Conservation (phyloP, 2,113 vertebrate genomes). For the Hyperopisus bebe region DNA sequence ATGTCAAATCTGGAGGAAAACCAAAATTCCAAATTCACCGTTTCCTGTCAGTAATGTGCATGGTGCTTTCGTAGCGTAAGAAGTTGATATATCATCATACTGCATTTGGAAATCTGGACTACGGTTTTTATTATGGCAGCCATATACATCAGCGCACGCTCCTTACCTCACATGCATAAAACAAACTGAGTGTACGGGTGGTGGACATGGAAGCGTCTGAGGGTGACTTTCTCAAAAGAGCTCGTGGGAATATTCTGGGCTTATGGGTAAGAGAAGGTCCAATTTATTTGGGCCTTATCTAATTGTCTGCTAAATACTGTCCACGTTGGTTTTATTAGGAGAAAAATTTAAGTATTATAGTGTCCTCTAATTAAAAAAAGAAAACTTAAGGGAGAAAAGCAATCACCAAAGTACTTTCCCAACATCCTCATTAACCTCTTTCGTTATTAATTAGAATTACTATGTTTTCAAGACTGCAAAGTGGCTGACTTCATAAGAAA, state of each 20-base stretch:
- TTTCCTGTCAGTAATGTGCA: background rate
- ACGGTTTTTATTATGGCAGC: background rate
- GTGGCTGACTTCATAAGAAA: conserved; percentile 29
- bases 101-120: conserved; percentile 1
- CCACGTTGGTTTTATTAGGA: conserved; percentile 58
- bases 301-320: conserved; percentile 56
- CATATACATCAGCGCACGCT: no score
- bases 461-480: conserved; percentile 35
- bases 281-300: conserved; percentile 41
- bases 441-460: conserved; percentile 55
- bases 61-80: background rate
- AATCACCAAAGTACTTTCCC: conserved; percentile 61
- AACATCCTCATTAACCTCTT: conserved; percentile 50
- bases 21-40: background rate
- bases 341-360: conserved; percentile 54
- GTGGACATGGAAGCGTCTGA: background rate
- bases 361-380: conserved; percentile 61
- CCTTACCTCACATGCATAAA: background rate
- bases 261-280: conserved; percentile 34
- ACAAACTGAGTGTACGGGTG: conserved; percentile 24
- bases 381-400: conserved; percentile 58
- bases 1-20: background rate
- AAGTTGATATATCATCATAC: background rate
- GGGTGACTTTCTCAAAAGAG: conserved; percentile 1
- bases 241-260: conserved; percentile 20